Base-by-base conservation (phyloP, 2,888 invertebrate genomes). In the Formica aserva region DNA sequence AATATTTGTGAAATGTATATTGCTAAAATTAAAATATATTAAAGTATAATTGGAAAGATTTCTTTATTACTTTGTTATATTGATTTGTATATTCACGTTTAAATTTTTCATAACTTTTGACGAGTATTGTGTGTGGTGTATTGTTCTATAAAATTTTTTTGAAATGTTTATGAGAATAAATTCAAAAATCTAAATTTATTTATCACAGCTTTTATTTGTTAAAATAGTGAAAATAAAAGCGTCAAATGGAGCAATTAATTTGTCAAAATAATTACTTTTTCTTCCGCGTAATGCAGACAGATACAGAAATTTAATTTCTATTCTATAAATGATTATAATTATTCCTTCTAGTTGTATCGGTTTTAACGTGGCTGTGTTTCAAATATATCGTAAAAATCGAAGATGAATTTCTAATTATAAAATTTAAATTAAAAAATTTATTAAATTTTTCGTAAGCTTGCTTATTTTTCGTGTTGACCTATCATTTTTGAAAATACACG, bases 151-250 rank as follows among this genome's bases (percentile, higher is more conserved):
- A 9, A 55, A 32, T 41, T 66, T 29, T 15, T 29, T 6, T 52
- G 13, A 67, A 77, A 57, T 55, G 26, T 41, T 38, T 13, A 76
- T 13, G 4, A 13, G 9, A 32, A 8, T 60, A 3, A 41, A 57
- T 52, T 52, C 4, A 29, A 55, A 55, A 41, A 69, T 69, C n/a
- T 13, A 67, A 55, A 55, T 35, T 45, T 55, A n/a, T 15, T 62
- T 48, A 48, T 29, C 5, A 38, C 9, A 22, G 32, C 15, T 52
- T 67, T 67, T 57, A 41, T 38, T 8, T 9, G n/a, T 41, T 57
- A 26, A 57, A 60, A 63, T 74, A 5, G n/a, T 9, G 22, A 15
- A 69, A 57, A 29, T 66, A 15, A n/a, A 55, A 9, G 5, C 32
- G 22, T 1, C 35, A 77, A 67, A 66, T 29, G 13, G 38, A 15